These are phyloP conservation scores for Callaeas wilsoni DNA, from an alignment of 2,113 vertebrate species.

Conservation along the genomic window DNA sequence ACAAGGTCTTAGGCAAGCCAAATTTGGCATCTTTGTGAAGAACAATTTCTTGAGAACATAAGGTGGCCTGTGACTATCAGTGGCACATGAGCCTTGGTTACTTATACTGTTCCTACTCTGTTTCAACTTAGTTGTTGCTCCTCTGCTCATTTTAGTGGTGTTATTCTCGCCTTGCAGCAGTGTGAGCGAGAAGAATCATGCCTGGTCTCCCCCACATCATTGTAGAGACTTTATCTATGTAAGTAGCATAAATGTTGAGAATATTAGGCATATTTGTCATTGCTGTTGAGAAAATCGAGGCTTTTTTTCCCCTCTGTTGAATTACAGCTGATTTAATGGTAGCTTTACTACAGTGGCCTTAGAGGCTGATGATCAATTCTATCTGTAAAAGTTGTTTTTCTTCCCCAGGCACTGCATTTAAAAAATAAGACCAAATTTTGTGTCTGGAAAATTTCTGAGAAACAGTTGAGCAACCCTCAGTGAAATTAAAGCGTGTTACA, in stretches of 20 bases:
- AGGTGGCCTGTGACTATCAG: neutral
- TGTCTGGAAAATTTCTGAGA: neutral
- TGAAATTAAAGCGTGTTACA: neutral
- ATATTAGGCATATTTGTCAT: conserved; percentile 35
- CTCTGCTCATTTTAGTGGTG: neutral
- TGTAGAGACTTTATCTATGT: conserved; percentile 6
- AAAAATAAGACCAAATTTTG: neutral
- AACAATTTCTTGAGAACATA: neutral
- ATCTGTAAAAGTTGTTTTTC: conserved; percentile 14
- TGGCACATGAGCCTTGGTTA: neutral
- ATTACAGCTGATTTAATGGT: conserved; percentile 12
- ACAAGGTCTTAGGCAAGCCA: neutral
- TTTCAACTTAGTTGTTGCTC: neutral
- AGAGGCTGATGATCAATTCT: conserved; percentile 22
- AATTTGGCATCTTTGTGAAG: neutral
- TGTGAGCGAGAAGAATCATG: neutral
- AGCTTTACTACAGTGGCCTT: neutral
- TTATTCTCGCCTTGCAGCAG: neutral
- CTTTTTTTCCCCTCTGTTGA: neutral
- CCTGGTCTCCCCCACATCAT: neutral
- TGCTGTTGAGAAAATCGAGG: neutral
- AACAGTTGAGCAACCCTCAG: neutral
- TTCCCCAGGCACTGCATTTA: neutral
- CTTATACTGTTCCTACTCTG: neutral
- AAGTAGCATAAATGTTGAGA: neutral